A percentile compares a stretch with the other conserved stretches of the same genome.
Conservation (phyloP, 2,113 vertebrate genomes). For the Grus americana region DNA sequence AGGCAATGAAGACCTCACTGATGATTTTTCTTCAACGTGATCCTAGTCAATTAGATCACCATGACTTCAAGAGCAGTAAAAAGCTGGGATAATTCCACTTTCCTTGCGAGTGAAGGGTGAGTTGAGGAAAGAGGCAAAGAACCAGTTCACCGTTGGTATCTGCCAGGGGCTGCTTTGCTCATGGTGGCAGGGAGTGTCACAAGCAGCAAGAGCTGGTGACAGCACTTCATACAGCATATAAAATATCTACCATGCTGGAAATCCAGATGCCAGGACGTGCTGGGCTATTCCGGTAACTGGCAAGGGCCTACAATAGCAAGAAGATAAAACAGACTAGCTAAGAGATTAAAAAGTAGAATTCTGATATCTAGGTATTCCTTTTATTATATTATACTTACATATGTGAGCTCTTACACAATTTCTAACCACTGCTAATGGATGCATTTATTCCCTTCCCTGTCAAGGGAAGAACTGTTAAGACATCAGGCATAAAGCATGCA, state of each 20-base stretch:
- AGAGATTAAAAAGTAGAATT: not conserved
- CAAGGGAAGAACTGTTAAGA: not conserved
- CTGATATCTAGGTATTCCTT: not conserved
- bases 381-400: too few relatives aligned
- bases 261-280: not conserved
- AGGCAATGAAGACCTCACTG: constrained; percentile 1
- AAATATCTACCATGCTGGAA: not conserved
- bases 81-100: not conserved
- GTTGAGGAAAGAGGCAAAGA: not conserved
- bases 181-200: not conserved
- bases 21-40: not conserved
- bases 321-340: not conserved
- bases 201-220: not conserved
- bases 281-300: not conserved
- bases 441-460: not conserved
- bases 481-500: not conserved
- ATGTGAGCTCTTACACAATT: not conserved
- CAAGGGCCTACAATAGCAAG: not conserved
- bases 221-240: not conserved
- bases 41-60: not conserved
- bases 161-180: not conserved
- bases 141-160: not conserved
- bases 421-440: not conserved
- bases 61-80: not conserved
- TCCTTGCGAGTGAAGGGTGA: not conserved